A percentile compares a stretch with the other conserved stretches of the same genome.
These are phyloP conservation scores for Gobionotothen gibberifrons DNA, from an alignment of 2,797 vertebrate genomes.

Conservation along the genomic window DNA sequence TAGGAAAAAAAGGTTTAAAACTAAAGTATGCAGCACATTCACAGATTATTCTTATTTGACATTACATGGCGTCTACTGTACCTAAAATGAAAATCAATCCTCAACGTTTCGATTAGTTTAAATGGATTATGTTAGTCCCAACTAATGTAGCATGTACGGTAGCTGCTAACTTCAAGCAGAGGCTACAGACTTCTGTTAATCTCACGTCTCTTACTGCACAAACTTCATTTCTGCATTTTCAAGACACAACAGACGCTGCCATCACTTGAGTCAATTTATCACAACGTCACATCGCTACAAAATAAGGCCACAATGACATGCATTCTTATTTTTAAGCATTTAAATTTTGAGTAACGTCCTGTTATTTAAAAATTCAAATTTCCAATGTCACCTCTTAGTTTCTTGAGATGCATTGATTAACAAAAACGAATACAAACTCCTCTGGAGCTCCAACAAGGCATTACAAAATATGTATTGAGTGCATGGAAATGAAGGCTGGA, in stretches of 20 bases:
- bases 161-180: background rate
- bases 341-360: background rate
- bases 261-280: background rate
- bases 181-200: too few species aligned
- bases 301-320: background rate
- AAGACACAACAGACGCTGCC: background rate
- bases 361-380: background rate
- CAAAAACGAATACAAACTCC: background rate
- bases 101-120: accelerated
- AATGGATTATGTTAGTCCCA: background rate
- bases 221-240: background rate
- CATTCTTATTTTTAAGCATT: background rate
- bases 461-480: constrained; percentile 1
- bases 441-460: too few species aligned
- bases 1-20: too few species aligned
- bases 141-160: background rate
- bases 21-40: background rate
- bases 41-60: background rate
- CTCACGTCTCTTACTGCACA: background rate
- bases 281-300: background rate
- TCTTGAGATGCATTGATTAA: background rate
- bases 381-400: background rate
- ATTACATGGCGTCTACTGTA: background rate
- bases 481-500: background rate
- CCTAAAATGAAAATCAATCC: background rate